Evolutionary conservation across 2,888 invertebrate species (phyloP).

Genomic region (Spodoptera picta): DNA sequence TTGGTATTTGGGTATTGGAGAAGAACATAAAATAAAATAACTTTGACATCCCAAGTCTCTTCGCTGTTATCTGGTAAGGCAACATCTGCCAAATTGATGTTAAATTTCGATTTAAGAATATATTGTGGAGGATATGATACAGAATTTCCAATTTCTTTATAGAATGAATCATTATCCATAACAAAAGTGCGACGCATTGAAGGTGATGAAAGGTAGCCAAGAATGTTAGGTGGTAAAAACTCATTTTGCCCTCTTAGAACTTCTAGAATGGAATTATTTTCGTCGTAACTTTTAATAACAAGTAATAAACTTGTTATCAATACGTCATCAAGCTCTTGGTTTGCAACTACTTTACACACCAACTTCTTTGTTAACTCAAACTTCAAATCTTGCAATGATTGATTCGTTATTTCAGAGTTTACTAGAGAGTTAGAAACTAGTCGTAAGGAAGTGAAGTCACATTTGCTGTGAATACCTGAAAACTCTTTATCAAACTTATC

Average conservation of each 20-base stretch:
- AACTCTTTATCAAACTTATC: slow-evolving; percentile 46
- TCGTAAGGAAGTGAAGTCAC: slow-evolving; percentile 77
- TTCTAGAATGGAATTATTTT: slow-evolving; percentile 72
- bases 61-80: slow-evolving; percentile 80
- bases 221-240: slow-evolving; percentile 67
- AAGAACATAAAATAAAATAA: slow-evolving; percentile 81
- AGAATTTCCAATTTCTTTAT: slow-evolving; percentile 67
- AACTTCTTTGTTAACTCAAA: slow-evolving; percentile 64
- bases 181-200: slow-evolving; percentile 72
- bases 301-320: slow-evolving; percentile 75
- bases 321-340: slow-evolving; percentile 79
- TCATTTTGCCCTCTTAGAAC: slow-evolving; percentile 76
- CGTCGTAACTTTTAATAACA: slow-evolving; percentile 66
- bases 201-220: slow-evolving; percentile 71
- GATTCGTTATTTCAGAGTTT: slow-evolving; percentile 38
- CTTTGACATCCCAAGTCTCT: slow-evolving; percentile 85
- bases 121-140: slow-evolving; percentile 78
- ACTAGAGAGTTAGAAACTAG: slow-evolving; percentile 67
- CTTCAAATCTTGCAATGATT: slow-evolving; percentile 16
- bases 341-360: slow-evolving; percentile 71
- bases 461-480: slow-evolving; percentile 61
- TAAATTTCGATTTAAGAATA: slow-evolving; percentile 80
- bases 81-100: slow-evolving; percentile 80
- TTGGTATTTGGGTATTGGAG: slow-evolving; percentile 74
- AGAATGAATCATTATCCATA: slow-evolving; percentile 61